Evolutionary conservation across 37 sponge, comb jelly and placozoan species (phyloP), one percentile per base, ranked within the genome.

Genomic region (Beroe ovata): DNA sequence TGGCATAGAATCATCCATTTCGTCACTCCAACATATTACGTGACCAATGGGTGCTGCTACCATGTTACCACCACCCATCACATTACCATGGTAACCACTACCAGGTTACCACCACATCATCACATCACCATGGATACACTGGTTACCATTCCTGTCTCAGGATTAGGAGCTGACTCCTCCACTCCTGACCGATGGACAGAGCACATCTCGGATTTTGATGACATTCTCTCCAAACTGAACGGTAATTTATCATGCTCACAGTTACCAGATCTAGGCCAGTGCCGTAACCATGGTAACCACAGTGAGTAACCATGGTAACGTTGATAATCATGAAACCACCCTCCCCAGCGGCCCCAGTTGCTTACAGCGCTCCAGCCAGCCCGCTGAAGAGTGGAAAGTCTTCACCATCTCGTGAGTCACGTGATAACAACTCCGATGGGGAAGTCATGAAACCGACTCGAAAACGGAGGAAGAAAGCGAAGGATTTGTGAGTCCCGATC

Each of bases 181-280:
- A 77, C 84, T 22, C 84, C 84, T 36, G 84, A 77, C 54, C 42
- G 54, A 20, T 77, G 84, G 84, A 42, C 84, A 42, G 84, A 77
- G 25, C 84, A 77, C 54, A 77, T 77, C 26, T 42, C 84, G 3
- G 84, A 77, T 8, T 77, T 77, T 35, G 84, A 77, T 19, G 84
- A 77, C 54, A 37, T 77, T 36, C 84, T 77, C 11, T 77, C 84
- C 54, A 77, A 77, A 11, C 54, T 77, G 19, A 77, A 77, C 47
- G 18, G 84, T 77, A 3, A 4, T 21, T 62, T 58, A 19, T 58
- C 16, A 58, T n/a, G n/a, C n/a, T n/a, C n/a, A n/a, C n/a, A n/a
- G n/a, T n/a, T n/a, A n/a, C n/a, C n/a, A n/a, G n/a, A n/a, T n/a
- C n/a, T n/a, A n/a, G n/a, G n/a, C n/a, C n/a, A n/a, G n/a, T n/a